These are phyloP conservation scores for Lithosia quadra DNA, from an alignment of 2,888 invertebrate genomes.

Conservation along the genomic window DNA sequence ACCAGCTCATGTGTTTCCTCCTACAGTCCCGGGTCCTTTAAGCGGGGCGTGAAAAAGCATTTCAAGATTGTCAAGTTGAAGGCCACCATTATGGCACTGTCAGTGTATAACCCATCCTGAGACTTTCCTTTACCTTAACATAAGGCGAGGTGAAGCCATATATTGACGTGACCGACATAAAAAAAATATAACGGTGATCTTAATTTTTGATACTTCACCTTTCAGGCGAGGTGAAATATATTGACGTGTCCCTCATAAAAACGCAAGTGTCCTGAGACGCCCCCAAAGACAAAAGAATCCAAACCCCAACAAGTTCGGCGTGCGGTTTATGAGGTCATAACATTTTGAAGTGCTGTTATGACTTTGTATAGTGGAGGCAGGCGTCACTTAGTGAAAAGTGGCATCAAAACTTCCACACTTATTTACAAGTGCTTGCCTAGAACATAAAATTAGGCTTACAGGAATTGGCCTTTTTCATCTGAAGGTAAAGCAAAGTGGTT, in stretches of 20 bases:
- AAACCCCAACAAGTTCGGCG: constrained; percentile 13
- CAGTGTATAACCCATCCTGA: no score
- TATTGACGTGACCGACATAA: no score
- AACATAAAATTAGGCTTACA: not conserved
- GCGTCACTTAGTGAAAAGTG: constrained; percentile 18
- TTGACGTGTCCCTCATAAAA: not conserved
- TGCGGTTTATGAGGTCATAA: constrained; percentile 49
- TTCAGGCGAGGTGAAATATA: no score
- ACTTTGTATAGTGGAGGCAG: constrained; percentile 21
- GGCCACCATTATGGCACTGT: no score
- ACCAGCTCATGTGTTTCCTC: no score
- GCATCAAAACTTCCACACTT: constrained; percentile 13
- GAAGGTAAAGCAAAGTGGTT: not conserved
- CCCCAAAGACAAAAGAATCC: not conserved
- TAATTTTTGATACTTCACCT: no score
- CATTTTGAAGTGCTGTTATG: constrained; percentile 26
- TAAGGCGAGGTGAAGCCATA: no score
- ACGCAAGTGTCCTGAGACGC: not conserved
- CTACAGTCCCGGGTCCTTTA: no score
- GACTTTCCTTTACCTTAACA: no score
- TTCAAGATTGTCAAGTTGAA: no score
- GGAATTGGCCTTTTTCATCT: not conserved
- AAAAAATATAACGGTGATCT: no score
- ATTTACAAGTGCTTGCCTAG: not conserved
- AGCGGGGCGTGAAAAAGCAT: no score